phyloP scores from a whole-genome alignment of 2,113 vertebrate species.

The Hydrochoerus hydrochaeris region DNA sequence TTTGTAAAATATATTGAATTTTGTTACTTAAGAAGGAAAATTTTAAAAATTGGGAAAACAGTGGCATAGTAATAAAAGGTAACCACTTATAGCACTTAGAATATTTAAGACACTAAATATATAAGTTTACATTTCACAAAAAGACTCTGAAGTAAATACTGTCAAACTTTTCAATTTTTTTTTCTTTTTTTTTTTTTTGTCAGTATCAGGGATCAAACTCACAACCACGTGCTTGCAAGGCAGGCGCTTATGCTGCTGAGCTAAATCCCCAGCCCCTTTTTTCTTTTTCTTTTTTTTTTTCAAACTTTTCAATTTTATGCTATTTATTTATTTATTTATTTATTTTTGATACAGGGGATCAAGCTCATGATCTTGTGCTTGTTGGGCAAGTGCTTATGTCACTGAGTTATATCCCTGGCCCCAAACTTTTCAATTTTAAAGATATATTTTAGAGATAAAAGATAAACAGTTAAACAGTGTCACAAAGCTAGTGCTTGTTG shows the following conservation, averaged over 20 bases:
- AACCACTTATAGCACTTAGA: background rate
- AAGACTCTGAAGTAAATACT: conserved; percentile 30
- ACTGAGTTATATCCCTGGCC: too few relatives aligned
- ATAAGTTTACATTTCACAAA: background rate
- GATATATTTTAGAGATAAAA: background rate
- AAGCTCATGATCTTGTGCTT: too few relatives aligned
- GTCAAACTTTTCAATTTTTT: background rate
- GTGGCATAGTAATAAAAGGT: background rate
- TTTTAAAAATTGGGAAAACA: background rate
- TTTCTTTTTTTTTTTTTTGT: too few relatives aligned
- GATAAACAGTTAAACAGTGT: background rate
- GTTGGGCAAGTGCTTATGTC: too few relatives aligned
- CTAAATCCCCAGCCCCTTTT: too few relatives aligned
- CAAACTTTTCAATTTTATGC: too few relatives aligned
- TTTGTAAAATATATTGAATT: conserved; percentile 47
- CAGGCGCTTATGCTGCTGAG: too few relatives aligned
- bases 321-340: too few relatives aligned
- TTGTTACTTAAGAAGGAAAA: background rate
- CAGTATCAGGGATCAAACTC: too few relatives aligned
- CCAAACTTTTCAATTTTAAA: background rate
- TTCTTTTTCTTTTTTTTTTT: too few relatives aligned
- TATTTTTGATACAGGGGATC: too few relatives aligned
- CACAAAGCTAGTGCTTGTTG: background rate
- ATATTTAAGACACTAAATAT: background rate
- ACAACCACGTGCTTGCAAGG: too few relatives aligned